Conservation (phyloP, 2,113 vertebrate genomes). For the Calyptomena viridis region DNA sequence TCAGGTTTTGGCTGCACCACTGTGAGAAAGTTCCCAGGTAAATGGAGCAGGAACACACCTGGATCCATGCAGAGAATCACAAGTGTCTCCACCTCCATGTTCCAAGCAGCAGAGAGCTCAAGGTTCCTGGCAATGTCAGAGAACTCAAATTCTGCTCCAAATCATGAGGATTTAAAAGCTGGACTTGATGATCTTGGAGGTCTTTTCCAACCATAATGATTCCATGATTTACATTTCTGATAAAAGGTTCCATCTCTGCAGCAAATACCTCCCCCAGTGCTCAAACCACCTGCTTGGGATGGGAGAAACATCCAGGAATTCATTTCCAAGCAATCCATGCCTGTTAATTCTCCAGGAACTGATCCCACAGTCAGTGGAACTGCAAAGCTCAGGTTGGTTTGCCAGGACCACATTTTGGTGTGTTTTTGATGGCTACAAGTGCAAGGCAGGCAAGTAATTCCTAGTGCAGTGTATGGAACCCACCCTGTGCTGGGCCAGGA, state of each 20-base stretch:
- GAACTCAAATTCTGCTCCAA: not conserved
- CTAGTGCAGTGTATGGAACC: not conserved
- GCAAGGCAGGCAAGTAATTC: conserved; percentile 43
- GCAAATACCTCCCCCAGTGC: not conserved
- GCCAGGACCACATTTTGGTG: not conserved
- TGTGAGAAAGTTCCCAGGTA: not conserved
- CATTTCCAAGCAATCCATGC: not conserved
- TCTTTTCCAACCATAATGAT: not conserved
- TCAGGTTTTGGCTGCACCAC: not conserved
- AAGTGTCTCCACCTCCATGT: not conserved
- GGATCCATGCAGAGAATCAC: not conserved
- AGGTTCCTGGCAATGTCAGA: not conserved
- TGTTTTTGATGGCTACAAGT: not conserved
- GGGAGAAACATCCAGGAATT: not conserved
- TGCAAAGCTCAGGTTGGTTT: not conserved
- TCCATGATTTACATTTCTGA: not conserved
- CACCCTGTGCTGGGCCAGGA: conserved; percentile 10
- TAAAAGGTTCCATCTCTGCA: not conserved
- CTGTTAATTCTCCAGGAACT: not conserved
- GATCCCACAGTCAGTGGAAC: not conserved
- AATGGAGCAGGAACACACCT: not conserved
- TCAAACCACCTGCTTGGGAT: not conserved
- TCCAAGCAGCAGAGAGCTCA: not conserved
- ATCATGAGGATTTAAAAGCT: no score
- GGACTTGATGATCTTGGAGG: not conserved